A percentile compares a stretch with the other conserved stretches of the same genome.
Conservation (phyloP, 2,888 invertebrate genomes). For the Erebia epiphron region DNA sequence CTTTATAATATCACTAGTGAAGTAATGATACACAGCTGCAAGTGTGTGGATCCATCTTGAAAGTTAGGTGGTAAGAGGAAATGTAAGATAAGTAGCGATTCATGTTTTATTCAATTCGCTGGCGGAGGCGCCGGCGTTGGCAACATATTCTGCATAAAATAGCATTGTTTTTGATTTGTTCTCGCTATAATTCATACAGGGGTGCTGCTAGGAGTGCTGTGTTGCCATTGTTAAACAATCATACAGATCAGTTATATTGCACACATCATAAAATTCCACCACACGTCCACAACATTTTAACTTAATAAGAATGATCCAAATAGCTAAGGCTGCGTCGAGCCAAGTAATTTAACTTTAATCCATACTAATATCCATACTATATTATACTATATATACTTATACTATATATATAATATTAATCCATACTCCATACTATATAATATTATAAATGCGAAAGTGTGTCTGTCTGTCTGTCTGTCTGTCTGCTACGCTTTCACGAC, state of each 20-base stretch:
- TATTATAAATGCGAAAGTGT: too few species aligned
- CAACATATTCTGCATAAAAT: conserved; percentile 38
- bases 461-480: too few species aligned
- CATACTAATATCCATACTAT: too few species aligned
- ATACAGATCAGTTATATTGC: background rate
- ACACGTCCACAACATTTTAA: background rate
- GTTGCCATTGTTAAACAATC: background rate
- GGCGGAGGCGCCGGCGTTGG: conserved; percentile 30
- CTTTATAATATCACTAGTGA: too few species aligned
- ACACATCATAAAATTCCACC: background rate
- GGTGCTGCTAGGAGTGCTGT: conserved; percentile 1
- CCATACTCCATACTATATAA: too few species aligned
- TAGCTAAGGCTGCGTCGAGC: too few species aligned
- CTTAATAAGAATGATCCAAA: too few species aligned
- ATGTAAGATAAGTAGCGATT: conserved; percentile 40
- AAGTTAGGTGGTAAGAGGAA: conserved; percentile 30
- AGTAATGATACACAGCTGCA: conserved; percentile 25
- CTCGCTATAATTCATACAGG: conserved; percentile 34
- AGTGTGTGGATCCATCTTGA: conserved; percentile 26
- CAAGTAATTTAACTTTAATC: too few species aligned
- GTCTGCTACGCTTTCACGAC: too few species aligned
- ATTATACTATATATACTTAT: too few species aligned
- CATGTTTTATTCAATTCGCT: conserved; percentile 40
- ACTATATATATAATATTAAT: too few species aligned
- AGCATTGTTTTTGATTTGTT: conserved; percentile 38